Base-by-base conservation (phyloP, 2,888 invertebrate genomes). In the Pammene fasciana region DNA sequence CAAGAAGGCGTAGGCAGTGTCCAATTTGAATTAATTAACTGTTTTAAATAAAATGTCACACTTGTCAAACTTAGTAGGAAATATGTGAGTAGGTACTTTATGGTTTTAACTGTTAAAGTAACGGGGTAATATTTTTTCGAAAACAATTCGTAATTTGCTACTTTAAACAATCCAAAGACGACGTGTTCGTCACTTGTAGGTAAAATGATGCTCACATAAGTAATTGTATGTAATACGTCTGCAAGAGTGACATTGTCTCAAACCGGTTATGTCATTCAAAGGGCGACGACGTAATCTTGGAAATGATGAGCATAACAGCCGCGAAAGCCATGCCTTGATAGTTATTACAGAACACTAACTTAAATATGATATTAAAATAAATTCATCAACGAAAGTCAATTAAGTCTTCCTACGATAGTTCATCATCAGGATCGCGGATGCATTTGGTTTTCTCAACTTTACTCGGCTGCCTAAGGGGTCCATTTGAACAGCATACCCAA, bases 211-310 rank as follows among this genome's bases (percentile, higher is more conserved):
- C n/a, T 60, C 7, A n/a, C 60, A 34, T 62, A n/a, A n/a, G n/a
- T n/a, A n/a, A n/a, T n/a, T n/a, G n/a, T n/a, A n/a, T n/a, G n/a
- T n/a, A 62, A 52, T 62, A 62, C 61, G 6, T 36, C 38, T 38
- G 50, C 18, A 41, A 62, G 50, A 50, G 52, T 52, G 62, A 50
- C 62, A 62, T 62, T 52, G 62, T 41, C 41, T 50, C 18, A 41
- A 62, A 62, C 62, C 62, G 62, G 62, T 62, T 41, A 38, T 48
- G 50, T 52, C 50, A 62, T 62, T 62, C 50, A 62, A 62, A 61
- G 48, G 61, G 61, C 61, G 61, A 41, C 38, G 41, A 41, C 38
- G 41, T 62, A 62, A 62, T 62, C 62, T 62, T 50, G 62, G n/a
- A 52, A 62, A 62, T 62, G 41, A 62, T 52, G 36, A n/a, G 26